Evolutionary conservation across 2,888 invertebrate genomes (phyloP).

Genomic region (Ophion obscuratus): DNA sequence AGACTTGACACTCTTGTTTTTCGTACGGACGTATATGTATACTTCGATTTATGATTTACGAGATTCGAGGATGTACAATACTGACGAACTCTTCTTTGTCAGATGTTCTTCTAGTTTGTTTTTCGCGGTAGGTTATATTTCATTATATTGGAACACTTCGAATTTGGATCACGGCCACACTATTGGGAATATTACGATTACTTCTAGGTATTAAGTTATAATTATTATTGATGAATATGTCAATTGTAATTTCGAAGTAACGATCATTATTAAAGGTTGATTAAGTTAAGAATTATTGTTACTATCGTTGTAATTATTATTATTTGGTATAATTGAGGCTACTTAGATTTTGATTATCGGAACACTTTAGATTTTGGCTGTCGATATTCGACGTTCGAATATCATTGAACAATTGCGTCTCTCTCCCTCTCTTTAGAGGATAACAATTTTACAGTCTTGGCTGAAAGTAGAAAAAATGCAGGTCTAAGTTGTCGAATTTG

Average conservation of each 20-base stretch:
- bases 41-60: constrained; percentile 3
- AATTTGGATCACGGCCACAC: constrained; percentile 49
- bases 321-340: constrained; percentile 53
- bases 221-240: constrained; percentile 24
- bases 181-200: constrained; percentile 30
- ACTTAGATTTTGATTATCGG: constrained; percentile 66
- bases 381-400: constrained; percentile 44
- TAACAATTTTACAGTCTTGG: constrained; percentile 24
- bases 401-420: constrained; percentile 44
- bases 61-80: constrained; percentile 44
- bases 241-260: constrained; percentile 31
- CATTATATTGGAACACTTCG: constrained; percentile 60
- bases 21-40: background rate
- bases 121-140: constrained; percentile 40
- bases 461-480: constrained; percentile 44
- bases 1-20: constrained; percentile 29
- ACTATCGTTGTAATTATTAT: constrained; percentile 23
- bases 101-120: constrained; percentile 34
- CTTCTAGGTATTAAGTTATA: constrained; percentile 20
- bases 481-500: background rate
- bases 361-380: constrained; percentile 67
- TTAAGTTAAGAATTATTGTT: constrained; percentile 20
- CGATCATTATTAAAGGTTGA: constrained; percentile 38
- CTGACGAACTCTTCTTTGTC: constrained; percentile 12
- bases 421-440: background rate